Conservation (phyloP, 2,888 invertebrate genomes). For the Chymomyza fuscimana region DNA sequence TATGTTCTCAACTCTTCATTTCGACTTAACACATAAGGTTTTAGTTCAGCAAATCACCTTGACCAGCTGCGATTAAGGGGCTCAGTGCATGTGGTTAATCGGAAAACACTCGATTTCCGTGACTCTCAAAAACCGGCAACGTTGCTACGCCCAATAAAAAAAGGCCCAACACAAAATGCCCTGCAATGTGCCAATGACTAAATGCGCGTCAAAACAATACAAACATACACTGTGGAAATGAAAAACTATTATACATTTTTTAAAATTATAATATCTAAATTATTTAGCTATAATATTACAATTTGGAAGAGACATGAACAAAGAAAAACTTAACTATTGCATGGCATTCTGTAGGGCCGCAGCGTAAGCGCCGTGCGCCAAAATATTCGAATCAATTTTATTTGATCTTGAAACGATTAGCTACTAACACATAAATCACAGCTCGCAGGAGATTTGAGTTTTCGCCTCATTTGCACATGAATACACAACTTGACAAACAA, state of each 20-base stretch:
- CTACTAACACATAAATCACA: constrained; percentile 62
- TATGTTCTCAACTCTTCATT: not conserved
- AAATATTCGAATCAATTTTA: constrained; percentile 26
- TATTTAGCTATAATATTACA: constrained; percentile 38
- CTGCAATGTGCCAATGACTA: constrained; percentile 53
- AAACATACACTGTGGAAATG: not conserved
- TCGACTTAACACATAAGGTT: constrained; percentile 22
- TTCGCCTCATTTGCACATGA: constrained; percentile 52
- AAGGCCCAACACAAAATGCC: constrained; percentile 31
- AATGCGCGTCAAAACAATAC: constrained; percentile 54
- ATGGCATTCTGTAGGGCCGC: constrained; percentile 35
- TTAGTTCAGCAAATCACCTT: constrained; percentile 64
- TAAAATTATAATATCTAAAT: constrained; percentile 39
- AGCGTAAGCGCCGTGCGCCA: constrained; percentile 28
- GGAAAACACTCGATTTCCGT: constrained; percentile 66
- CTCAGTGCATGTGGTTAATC: constrained; percentile 74
- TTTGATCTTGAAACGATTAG: constrained; percentile 60
- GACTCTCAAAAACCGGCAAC: constrained; percentile 26
- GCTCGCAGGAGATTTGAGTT: constrained; percentile 67
- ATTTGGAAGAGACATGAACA: constrained; percentile 30
- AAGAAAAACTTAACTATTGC: constrained; percentile 44
- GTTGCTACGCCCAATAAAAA: constrained; percentile 26
- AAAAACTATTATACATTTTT: constrained; percentile 32
- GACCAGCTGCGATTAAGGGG: constrained; percentile 73
- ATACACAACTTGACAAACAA: constrained; percentile 23